These are phyloP conservation scores for Stegostoma tigrinum DNA, from an alignment of 2,113 vertebrate species.

Conservation along the genomic window DNA sequence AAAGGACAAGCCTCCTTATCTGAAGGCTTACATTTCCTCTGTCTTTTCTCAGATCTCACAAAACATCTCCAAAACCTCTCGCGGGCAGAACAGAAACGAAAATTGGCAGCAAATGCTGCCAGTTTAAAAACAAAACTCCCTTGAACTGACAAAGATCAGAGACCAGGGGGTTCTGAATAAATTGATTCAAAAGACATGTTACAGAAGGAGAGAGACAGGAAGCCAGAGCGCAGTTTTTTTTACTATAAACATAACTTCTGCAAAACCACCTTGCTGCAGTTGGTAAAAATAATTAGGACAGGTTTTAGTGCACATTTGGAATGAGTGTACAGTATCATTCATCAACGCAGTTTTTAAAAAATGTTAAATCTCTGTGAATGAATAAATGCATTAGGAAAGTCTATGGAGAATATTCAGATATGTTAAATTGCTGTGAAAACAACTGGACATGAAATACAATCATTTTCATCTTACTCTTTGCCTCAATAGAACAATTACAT, in stretches of 20 bases:
- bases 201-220: neutral
- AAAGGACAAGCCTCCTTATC: neutral
- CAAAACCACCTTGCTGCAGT: neutral
- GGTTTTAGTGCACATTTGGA: neutral
- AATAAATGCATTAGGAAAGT: neutral
- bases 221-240: neutral
- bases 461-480: constrained; percentile 12
- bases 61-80: neutral
- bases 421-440: neutral
- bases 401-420: neutral
- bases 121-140: neutral
- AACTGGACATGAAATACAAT: constrained; percentile 45
- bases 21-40: neutral
- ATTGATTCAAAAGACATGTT: neutral
- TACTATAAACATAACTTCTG: neutral
- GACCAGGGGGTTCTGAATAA: neutral
- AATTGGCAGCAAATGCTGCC: neutral
- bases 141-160: neutral
- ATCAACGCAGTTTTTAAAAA: neutral
- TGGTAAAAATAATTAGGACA: neutral
- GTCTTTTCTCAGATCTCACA: neutral
- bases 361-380: neutral
- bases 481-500: neutral
- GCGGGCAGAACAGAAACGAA: neutral
- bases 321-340: neutral